phyloP scores from a whole-genome alignment of 2,888 invertebrate species.

The Trissoscelio sp. region DNA sequence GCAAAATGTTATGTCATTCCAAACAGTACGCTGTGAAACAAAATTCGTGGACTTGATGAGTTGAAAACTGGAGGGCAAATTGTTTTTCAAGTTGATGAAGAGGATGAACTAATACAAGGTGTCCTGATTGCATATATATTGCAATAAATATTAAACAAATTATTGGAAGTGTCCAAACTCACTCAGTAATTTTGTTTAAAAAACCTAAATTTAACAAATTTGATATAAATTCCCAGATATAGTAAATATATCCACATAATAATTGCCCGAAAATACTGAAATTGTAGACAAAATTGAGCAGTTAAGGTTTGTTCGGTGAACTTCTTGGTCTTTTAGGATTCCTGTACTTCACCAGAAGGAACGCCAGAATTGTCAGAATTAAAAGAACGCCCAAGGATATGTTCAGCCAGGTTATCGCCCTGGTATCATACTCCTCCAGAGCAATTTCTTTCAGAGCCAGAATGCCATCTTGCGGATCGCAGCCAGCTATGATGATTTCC shows the following conservation, averaged over 20 bases:
- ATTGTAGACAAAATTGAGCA: constrained; percentile 4
- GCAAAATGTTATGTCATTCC: too few species aligned
- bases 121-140: too few species aligned
- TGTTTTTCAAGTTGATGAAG: too few species aligned
- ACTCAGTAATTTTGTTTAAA: too few species aligned
- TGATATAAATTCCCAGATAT: not conserved
- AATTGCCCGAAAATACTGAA: constrained; percentile 12
- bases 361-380: constrained; percentile 86
- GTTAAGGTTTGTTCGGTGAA: constrained; percentile 87
- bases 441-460: constrained; percentile 85
- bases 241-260: not conserved
- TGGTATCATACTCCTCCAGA: constrained; percentile 81
- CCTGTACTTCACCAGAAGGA: constrained; percentile 84
- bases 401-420: constrained; percentile 84
- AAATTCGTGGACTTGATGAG: too few species aligned
- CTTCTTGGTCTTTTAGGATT: constrained; percentile 85
- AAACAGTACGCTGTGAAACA: too few species aligned
- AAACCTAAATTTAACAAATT: too few species aligned
- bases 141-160: too few species aligned
- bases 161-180: too few species aligned
- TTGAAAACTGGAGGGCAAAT: too few species aligned
- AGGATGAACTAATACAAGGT: too few species aligned
- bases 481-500: constrained; percentile 93
- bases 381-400: constrained; percentile 86
- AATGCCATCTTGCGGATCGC: constrained; percentile 91